Conservation (phyloP, 1,140 invertebrate genomes). For the Holotrichia oblita region DNA sequence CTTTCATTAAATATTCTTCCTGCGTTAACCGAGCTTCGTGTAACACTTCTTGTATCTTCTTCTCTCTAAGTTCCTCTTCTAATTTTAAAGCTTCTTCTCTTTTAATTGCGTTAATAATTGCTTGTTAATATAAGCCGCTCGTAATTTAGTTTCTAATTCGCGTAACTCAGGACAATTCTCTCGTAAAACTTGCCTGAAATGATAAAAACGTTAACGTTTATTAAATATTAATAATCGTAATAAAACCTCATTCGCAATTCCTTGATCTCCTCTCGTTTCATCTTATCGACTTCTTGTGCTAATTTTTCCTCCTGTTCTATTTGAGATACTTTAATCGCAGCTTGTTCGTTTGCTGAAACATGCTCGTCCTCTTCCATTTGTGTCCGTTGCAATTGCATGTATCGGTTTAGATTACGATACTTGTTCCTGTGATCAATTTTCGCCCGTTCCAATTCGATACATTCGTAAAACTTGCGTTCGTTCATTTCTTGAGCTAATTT, state of each 20-base stretch:
- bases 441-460: slow-evolving; percentile 45
- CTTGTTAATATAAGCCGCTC: slow-evolving; percentile 60
- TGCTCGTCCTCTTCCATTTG: slow-evolving; percentile 50
- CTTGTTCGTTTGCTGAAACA: slow-evolving; percentile 45
- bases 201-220: no score
- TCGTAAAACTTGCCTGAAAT: slow-evolving; percentile 56
- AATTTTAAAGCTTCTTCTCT: slow-evolving; percentile 58
- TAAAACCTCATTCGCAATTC: slow-evolving; percentile 42
- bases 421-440: slow-evolving; percentile 52
- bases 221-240: background rate
- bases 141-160: slow-evolving; percentile 59
- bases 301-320: slow-evolving; percentile 53
- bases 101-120: slow-evolving; percentile 59
- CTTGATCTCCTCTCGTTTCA: slow-evolving; percentile 54
- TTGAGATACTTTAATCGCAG: slow-evolving; percentile 45
- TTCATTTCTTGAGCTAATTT: slow-evolving; percentile 47
- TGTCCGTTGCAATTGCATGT: slow-evolving; percentile 49
- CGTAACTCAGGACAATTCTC: slow-evolving; percentile 60
- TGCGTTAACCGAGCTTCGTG: slow-evolving; percentile 48
- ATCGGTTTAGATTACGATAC: slow-evolving; percentile 50
- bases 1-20: slow-evolving; percentile 48
- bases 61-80: slow-evolving; percentile 46
- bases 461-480: slow-evolving; percentile 47
- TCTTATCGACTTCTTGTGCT: slow-evolving; percentile 52
- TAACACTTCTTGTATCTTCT: slow-evolving; percentile 47